Conservation (phyloP, 2,797 vertebrate species). For the Eremophila alpestris region DNA sequence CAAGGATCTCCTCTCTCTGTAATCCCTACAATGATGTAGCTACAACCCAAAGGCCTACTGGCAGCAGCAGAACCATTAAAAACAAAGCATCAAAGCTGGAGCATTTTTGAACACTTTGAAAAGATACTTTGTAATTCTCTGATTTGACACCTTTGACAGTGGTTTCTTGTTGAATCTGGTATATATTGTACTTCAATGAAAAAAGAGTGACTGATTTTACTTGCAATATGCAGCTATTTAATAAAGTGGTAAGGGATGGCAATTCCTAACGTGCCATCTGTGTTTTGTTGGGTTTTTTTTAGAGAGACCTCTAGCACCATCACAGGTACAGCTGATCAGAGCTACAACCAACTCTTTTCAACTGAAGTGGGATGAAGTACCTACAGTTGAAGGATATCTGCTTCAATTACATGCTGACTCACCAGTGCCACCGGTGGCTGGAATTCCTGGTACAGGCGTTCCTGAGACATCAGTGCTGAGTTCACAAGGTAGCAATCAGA, state of each 20-base stretch:
- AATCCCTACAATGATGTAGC: not conserved
- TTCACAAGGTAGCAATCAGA: conserved; percentile 69
- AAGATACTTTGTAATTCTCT: not conserved
- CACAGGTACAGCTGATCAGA: conserved; percentile 90
- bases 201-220: not conserved
- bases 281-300: conserved; percentile 30
- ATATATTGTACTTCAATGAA: not conserved
- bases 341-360: conserved; percentile 94
- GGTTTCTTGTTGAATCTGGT: not conserved
- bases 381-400: conserved; percentile 91
- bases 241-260: not conserved
- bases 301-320: conserved; percentile 89
- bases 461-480: conserved; percentile 63
- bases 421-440: conserved; percentile 37
- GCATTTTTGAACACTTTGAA: not conserved
- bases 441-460: conserved; percentile 29
- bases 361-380: conserved; percentile 94
- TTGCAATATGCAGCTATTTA: not conserved
- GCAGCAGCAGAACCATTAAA: not conserved
- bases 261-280: conserved; percentile 4
- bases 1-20: not conserved
- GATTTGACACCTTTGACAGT: not conserved
- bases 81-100: not conserved
- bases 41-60: not conserved
- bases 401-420: conserved; percentile 87